Evolutionary conservation across 2,113 vertebrate species (phyloP), one percentile per base, ranked within the genome.

Genomic region (Nothobranchius furzeri): DNA sequence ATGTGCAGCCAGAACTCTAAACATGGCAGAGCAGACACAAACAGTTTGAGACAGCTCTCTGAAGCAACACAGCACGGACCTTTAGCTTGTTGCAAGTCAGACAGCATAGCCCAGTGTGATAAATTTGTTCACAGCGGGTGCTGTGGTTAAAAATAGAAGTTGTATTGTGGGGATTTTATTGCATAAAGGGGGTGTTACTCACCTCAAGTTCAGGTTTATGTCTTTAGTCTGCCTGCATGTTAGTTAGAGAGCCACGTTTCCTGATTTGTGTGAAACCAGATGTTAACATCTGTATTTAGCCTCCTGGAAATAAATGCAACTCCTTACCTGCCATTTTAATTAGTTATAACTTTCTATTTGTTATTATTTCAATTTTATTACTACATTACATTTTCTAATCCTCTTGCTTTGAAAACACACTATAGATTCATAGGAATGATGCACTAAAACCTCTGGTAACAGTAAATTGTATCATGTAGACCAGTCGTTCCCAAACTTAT

Each of bases 231-330:
- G 66, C 57, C 71, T 69, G 82, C 53, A 65, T 59, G 8, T 20
- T 46, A 68, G 6, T 78, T 82, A 7, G 2, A 37, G 46, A 35
- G 73, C 78, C 75, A 83, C 68, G 58, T 70, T 67, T 69, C 43
- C 75, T 75, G 46, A n/a, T 82, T 78, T 83, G 68, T 65, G 69
- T 53, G 72, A 84, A 90, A 79, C n/a, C 68, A 71, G 82, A 73
- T 60, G 83, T 78, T 2, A 10, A 73, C 86, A 86, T 68, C 7
- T 12, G 14, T 24, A 50, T 60, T 73, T 56, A 65, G 61, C 37
- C 50, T 74, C 66, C 60, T 57, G 47, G 64, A 15, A 48, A 48
- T n/a, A n/a, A n/a, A n/a, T n/a, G n/a, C n/a, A n/a, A n/a, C n/a
- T n/a, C n/a, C n/a, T n/a, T n/a, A n/a, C 25, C 43, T 30, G 25